Percentiles rank a stretch among this genome's conserved stretches.
Conservation (phyloP, 1,140 invertebrate genomes). For the Pristionchus pacificus region DNA sequence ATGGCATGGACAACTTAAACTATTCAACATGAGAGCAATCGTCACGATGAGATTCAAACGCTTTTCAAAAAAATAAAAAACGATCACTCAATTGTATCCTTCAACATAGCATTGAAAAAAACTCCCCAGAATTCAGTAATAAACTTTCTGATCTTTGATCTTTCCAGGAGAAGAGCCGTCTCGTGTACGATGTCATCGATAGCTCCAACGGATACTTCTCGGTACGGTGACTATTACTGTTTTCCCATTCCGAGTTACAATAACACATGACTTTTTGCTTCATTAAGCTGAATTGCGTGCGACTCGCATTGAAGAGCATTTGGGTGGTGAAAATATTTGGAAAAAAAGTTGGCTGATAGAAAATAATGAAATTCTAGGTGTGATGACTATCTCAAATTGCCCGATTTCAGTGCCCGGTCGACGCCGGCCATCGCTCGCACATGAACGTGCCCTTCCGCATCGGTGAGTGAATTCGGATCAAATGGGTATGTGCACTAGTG, state of each 20-base stretch:
- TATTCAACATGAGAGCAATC: too few species aligned
- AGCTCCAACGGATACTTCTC: slow-evolving; percentile 81
- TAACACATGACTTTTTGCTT: not conserved
- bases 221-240: not conserved
- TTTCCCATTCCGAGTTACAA: too few species aligned
- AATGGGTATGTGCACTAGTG: too few species aligned
- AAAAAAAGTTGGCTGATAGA: not conserved
- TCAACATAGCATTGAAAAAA: too few species aligned
- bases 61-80: too few species aligned
- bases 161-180: slow-evolving; percentile 67
- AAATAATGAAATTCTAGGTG: not conserved
- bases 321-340: too few species aligned
- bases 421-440: slow-evolving; percentile 62
- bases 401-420: slow-evolving; percentile 51
- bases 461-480: too few species aligned
- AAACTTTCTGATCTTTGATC: not conserved
- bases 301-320: too few species aligned
- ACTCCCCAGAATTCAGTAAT: too few species aligned
- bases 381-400: not conserved
- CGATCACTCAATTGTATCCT: too few species aligned
- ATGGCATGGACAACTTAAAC: too few species aligned
- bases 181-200: slow-evolving; percentile 80
- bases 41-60: too few species aligned
- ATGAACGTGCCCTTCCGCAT: slow-evolving; percentile 92
- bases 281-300: not conserved